Evolutionary conservation across 2,113 vertebrate species (phyloP).

Genomic region (Silurus glanis): DNA sequence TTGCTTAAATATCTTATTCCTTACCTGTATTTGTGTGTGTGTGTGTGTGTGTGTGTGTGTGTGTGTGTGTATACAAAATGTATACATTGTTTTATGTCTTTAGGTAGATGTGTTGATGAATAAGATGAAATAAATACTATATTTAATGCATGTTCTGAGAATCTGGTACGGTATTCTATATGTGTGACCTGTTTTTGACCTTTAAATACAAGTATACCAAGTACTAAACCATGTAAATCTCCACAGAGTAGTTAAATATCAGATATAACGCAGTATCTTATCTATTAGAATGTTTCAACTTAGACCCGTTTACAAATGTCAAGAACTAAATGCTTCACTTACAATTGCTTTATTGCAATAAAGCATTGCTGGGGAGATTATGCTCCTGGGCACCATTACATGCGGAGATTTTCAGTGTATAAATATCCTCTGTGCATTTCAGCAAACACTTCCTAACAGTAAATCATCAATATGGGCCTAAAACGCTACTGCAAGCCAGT

Average conservation of each 20-base stretch:
- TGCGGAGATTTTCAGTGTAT: conserved; percentile 36
- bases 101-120: not conserved
- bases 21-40: not conserved
- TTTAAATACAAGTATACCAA: conserved; percentile 8
- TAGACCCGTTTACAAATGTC: conserved; percentile 15
- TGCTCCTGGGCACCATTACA: conserved; percentile 39
- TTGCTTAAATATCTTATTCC: not conserved
- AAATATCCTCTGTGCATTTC: conserved; percentile 43
- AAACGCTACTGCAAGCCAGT: conserved; percentile 16
- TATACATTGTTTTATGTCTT: not conserved
- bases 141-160: not conserved
- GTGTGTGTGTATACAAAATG: not conserved
- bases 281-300: conserved; percentile 35
- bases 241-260: conserved; percentile 45
- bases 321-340: conserved; percentile 7
- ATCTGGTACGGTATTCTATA: not conserved
- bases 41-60: too few relatives aligned
- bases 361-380: conserved; percentile 9
- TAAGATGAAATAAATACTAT: too few relatives aligned
- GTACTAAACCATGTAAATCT: conserved; percentile 20
- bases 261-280: conserved; percentile 54
- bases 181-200: conserved; percentile 15
- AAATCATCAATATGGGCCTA: conserved; percentile 31
- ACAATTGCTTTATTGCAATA: conserved; percentile 34
- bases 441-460: conserved; percentile 46